Evolutionary conservation across 2,888 invertebrate genomes (phyloP).

Genomic region (Amblyjoppa proteus): DNA sequence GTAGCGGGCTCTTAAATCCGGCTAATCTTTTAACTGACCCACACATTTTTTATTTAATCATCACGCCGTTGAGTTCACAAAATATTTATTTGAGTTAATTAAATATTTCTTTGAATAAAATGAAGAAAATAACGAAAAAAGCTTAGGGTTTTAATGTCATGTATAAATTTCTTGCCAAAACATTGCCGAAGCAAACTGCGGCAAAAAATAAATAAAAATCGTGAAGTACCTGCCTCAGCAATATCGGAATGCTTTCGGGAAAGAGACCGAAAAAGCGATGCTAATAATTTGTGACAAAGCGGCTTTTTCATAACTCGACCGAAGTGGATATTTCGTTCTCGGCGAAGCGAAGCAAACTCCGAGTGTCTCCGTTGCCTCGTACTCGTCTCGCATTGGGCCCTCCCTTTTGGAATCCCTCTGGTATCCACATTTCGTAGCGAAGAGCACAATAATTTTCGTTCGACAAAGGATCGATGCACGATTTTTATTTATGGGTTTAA

Average conservation of each 20-base stretch:
- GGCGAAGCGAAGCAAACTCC: conserved; percentile 10
- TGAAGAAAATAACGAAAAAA: not conserved
- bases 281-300: conserved; percentile 43
- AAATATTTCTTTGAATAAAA: too few relatives aligned
- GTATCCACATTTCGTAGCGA: conserved; percentile 47
- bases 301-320: not conserved
- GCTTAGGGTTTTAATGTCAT: not conserved
- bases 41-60: too few relatives aligned
- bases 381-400: not conserved
- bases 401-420: conserved; percentile 48
- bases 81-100: too few relatives aligned
- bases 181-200: not conserved
- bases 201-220: not conserved
- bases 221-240: not conserved
- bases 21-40: not conserved
- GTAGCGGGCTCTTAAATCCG: not conserved
- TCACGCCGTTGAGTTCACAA: too few relatives aligned
- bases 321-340: conserved; percentile 28
- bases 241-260: not conserved
- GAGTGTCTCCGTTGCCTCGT: not conserved
- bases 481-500: conserved; percentile 28
- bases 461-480: not conserved
- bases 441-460: conserved; percentile 1
- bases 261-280: not conserved
- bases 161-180: not conserved